A percentile compares a stretch with the other conserved stretches of the same genome.
These are phyloP conservation scores for Amblyornis subalaris DNA, from an alignment of 2,113 vertebrate species.

Conservation along the genomic window DNA sequence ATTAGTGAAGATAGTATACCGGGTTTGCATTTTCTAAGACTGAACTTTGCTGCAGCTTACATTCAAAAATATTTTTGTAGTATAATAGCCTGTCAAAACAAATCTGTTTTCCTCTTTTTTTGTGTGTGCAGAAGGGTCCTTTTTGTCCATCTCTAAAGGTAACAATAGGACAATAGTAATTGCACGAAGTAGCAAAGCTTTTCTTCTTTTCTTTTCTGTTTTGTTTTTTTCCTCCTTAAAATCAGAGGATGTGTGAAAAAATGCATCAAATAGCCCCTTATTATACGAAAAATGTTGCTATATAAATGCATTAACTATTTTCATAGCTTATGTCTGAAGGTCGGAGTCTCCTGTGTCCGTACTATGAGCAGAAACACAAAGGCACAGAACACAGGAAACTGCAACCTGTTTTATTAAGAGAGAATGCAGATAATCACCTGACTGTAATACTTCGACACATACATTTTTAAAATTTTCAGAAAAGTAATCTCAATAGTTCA, in stretches of 20 bases:
- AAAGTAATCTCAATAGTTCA: neutral
- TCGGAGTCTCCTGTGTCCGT: neutral
- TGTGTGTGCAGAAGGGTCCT: slow-evolving; percentile 29
- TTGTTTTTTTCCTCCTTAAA: neutral
- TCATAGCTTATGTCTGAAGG: neutral
- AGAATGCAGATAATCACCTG: neutral
- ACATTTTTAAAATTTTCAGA: neutral
- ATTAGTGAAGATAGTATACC: neutral
- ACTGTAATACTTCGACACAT: neutral
- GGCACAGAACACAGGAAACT: neutral
- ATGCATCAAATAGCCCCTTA: neutral
- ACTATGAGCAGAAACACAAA: neutral
- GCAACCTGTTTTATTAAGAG: neutral
- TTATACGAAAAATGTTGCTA: neutral
- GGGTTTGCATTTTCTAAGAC: slow-evolving; percentile 48
- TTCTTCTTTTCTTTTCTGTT: neutral
- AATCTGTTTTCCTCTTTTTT: slow-evolving; percentile 73
- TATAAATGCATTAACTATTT: neutral
- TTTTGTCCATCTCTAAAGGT: slow-evolving; percentile 53
- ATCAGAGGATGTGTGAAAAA: neutral
- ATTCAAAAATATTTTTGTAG: slow-evolving; percentile 75
- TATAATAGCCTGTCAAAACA: slow-evolving; percentile 79
- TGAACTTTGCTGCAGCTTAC: slow-evolving; percentile 71
- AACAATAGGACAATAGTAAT: slow-evolving; percentile 11
- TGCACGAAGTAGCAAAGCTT: neutral